Evolutionary conservation across 2,113 vertebrate species (phyloP).

Genomic region (Chrysemys picta): DNA sequence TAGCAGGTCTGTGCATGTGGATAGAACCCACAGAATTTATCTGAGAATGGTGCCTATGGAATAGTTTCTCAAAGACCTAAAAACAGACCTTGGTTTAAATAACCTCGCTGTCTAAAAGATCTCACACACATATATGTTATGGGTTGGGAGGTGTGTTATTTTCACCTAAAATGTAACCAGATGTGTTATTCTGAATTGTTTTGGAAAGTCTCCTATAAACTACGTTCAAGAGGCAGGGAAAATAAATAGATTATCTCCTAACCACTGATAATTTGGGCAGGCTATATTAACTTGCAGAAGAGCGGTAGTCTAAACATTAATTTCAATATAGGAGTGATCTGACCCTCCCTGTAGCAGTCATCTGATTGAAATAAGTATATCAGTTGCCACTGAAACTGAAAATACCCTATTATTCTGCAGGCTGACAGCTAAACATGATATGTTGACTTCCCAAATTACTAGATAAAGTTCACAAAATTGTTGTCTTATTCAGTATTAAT

Average conservation of each 20-base stretch:
- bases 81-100: background rate
- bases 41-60: background rate
- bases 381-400: background rate
- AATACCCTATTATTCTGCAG: background rate
- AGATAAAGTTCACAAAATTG: background rate
- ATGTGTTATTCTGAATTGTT: background rate
- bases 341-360: background rate
- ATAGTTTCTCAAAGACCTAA: background rate
- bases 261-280: background rate
- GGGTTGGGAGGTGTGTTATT: accelerated
- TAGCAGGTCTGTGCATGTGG: background rate
- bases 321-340: background rate
- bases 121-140: accelerated
- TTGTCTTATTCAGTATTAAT: background rate
- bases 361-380: background rate
- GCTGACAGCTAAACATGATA: background rate
- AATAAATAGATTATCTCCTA: background rate
- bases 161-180: background rate
- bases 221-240: background rate
- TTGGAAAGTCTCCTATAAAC: background rate
- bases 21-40: background rate
- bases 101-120: background rate
- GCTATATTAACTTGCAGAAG: background rate
- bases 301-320: background rate
- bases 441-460: background rate